phyloP scores from a whole-genome alignment of 2,888 invertebrate genomes.

The Amphipyra tragopoginis region DNA sequence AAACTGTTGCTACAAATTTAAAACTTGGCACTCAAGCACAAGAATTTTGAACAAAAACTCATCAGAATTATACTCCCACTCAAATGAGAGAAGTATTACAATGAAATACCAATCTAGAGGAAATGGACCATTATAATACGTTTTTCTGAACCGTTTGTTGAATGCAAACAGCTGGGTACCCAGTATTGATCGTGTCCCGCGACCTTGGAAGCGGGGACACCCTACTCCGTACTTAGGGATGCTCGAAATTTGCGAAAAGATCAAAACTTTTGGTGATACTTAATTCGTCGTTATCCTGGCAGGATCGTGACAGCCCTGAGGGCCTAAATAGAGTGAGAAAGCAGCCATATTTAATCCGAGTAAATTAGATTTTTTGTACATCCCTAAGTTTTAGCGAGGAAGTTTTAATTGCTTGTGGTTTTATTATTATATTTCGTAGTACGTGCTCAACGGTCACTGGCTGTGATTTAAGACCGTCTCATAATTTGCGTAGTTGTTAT shows the following conservation, averaged over 20 bases:
- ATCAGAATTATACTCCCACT: not conserved
- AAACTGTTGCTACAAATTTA: not conserved
- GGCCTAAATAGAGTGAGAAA: slow-evolving; percentile 3
- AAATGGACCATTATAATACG: not conserved
- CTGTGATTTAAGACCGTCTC: not conserved
- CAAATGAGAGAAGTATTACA: slow-evolving; percentile 19
- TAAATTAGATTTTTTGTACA: too few species aligned
- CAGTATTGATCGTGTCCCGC: slow-evolving; percentile 53
- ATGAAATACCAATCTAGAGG: slow-evolving; percentile 18
- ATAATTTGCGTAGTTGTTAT: too few species aligned
- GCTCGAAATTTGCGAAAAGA: slow-evolving; percentile 12
- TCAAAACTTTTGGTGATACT: slow-evolving; percentile 25
- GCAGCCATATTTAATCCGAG: slow-evolving; percentile 4
- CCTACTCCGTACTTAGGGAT: slow-evolving; percentile 16
- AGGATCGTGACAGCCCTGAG: not conserved
- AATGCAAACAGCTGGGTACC: slow-evolving; percentile 40
- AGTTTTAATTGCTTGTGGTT: slow-evolving; percentile 27
- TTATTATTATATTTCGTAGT: slow-evolving; percentile 2
- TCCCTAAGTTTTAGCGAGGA: not conserved
- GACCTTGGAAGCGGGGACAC: slow-evolving; percentile 48
- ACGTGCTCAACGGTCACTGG: not conserved
- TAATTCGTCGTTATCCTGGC: slow-evolving; percentile 4
- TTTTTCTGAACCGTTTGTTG: slow-evolving; percentile 13
- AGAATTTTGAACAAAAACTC: not conserved
- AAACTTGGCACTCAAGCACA: not conserved